Base-by-base conservation (phyloP, 2,888 invertebrate genomes). In the Drosophila subsilvestris region DNA sequence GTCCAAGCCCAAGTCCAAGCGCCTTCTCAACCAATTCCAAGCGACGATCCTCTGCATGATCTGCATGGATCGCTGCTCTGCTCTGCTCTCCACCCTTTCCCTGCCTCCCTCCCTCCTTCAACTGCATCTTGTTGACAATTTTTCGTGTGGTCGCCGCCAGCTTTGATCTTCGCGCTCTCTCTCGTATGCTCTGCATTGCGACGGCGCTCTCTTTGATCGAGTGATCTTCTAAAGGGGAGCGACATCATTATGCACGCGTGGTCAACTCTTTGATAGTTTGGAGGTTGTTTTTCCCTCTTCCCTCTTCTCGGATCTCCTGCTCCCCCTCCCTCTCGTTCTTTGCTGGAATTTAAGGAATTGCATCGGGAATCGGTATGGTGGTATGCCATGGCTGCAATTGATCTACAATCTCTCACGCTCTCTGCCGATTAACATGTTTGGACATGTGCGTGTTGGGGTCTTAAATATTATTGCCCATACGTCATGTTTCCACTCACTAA, bases 191-290 rank as follows among this genome's bases (percentile, higher is more conserved):
- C 22, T 18, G 9, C 27, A 9, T 27, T 55, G 63, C 61, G 63
- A 17, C 76, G 86, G 87, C 81, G 81, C 87, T 88, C 75, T 75
- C 78, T 87, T 87, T 86, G 88, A 89, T 81, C 85, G 78, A 81
- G 78, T 86, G 80, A 88, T 84, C 86, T 80, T 79, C 77, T 77
- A 79, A 79, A 81, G 79, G 74, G 82, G 74, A 89, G 87, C 89
- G 88, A 81, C 89, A 57, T 83, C 79, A 88, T 89, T 88, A 88
- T 88, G 80, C 75, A 89, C 88, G 89, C 88, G 88, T 88, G 88
- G 89, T 88, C 88, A 89, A 80, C 84, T 86, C 78, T 78, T 78
- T 86, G 78, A 76, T 74, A 61, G 54, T 66, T 67, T 48, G 48
- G 62, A 45, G 47, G 55, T 51, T 57, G 44, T 42, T 59, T 54